phyloP scores from a whole-genome alignment of 2,797 vertebrate species.

The Danio jaintianensis region DNA sequence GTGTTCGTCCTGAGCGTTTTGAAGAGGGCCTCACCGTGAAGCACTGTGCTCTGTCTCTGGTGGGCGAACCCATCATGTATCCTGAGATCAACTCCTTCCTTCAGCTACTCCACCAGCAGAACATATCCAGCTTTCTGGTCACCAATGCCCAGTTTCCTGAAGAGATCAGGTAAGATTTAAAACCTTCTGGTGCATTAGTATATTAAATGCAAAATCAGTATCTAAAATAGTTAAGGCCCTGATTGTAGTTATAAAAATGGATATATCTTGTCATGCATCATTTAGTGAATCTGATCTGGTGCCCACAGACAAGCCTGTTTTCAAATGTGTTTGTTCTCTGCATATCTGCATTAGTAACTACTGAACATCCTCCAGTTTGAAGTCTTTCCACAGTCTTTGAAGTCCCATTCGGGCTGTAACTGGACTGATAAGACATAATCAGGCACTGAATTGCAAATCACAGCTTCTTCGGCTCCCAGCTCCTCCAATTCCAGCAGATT shows the following conservation, averaged over 20 bases:
- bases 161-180: slow-evolving; percentile 86
- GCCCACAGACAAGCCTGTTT: background rate
- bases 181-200: background rate
- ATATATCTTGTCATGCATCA: background rate
- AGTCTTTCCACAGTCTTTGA: slow-evolving; percentile 37
- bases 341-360: slow-evolving; percentile 17
- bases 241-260: background rate
- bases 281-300: slow-evolving; percentile 4
- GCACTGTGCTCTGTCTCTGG: slow-evolving; percentile 93
- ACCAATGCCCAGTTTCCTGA: slow-evolving; percentile 94
- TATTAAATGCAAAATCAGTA: background rate
- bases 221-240: background rate
- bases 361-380: slow-evolving; percentile 33
- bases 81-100: slow-evolving; percentile 91
- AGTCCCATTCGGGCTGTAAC: slow-evolving; percentile 35
- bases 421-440: slow-evolving; percentile 51
- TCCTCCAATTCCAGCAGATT: slow-evolving; percentile 19
- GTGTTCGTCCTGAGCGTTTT: slow-evolving; percentile 84
- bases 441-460: slow-evolving; percentile 47
- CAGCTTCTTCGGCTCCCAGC: slow-evolving; percentile 25
- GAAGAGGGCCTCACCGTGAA: slow-evolving; percentile 85
- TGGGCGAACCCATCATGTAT: slow-evolving; percentile 98
- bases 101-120: slow-evolving; percentile 83
- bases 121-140: slow-evolving; percentile 94
- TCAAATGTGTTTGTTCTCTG: slow-evolving; percentile 7